Evolutionary conservation across 92 coral and sea anemone genomes (phyloP), one percentile per base, ranked within the genome.

Genomic region (Paragorgia papillata): DNA sequence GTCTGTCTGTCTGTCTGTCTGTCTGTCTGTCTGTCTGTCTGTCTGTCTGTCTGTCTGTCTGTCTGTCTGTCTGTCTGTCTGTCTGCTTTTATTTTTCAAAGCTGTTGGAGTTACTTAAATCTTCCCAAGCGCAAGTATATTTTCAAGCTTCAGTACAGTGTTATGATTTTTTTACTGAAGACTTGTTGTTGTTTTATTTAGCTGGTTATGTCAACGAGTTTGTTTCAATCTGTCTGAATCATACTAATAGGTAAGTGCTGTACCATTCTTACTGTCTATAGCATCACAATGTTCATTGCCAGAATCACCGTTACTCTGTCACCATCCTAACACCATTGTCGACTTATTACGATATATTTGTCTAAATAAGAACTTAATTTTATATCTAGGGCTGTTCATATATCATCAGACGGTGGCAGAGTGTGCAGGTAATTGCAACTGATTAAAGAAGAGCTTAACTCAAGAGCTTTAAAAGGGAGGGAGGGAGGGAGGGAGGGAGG

Each of bases 401-500:
- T 94, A 41, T 92, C 98, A 18, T 84, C 98, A 29, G 98, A 94
- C 73, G 98, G 90, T 71, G 98, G 98, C 34, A 75, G 98, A n/a
- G 97, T 94, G 0, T 94, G 98, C 69, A 94, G 98, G 98, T 94
- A 64, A 6, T 10, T 19, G 30, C 17, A 60, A 28, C 32, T 39
- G 7, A 26, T 24, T 26, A 19, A 12, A 33, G 10, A 73, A 21
- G 37, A 29, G 0, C 21, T 32, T n/a, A n/a, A n/a, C 12, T 14
- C 5, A 12, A 20, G 57, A 4, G 2, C 18, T 22, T 41, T 9
- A 54, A 21, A n/a, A n/a, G n/a, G n/a, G n/a, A n/a, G n/a, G n/a
- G n/a, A n/a, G n/a, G n/a, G n/a, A n/a, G n/a, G n/a, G n/a, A n/a
- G n/a, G n/a, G n/a, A n/a, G n/a, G n/a, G n/a, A n/a, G n/a, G n/a